Evolutionary conservation across 2,888 invertebrate genomes (phyloP).

Genomic region (Cremastinae sp.): DNA sequence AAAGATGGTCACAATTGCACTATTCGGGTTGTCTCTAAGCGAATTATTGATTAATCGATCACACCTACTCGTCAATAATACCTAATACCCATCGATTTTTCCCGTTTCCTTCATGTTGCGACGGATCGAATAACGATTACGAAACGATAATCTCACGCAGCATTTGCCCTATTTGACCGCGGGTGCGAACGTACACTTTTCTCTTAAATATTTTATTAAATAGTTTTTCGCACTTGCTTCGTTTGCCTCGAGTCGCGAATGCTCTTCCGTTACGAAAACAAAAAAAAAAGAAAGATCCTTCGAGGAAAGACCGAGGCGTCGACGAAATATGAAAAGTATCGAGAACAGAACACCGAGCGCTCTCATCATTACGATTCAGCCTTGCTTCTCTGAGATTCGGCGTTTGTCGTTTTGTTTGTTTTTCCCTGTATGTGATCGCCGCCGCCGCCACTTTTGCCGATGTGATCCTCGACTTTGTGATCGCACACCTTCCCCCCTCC

Average conservation of each 20-base stretch:
- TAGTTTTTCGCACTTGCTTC: neutral
- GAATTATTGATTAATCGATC: constrained; percentile 56
- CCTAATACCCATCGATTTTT: constrained; percentile 22
- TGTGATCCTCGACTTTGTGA: constrained; percentile 63
- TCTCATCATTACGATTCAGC: constrained; percentile 74
- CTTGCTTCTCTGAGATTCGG: constrained; percentile 72
- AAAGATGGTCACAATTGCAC: constrained; percentile 58
- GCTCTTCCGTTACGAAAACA: too few relatives aligned
- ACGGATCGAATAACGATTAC: constrained; percentile 28
- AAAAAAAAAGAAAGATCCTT: neutral
- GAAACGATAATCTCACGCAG: neutral
- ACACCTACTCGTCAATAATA: constrained; percentile 43
- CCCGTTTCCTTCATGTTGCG: neutral
- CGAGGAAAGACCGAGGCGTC: constrained; percentile 4
- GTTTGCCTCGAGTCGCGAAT: neutral
- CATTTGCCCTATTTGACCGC: too few relatives aligned
- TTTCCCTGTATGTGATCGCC: constrained; percentile 71
- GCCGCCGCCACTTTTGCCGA: constrained; percentile 66
- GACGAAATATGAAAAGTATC: neutral
- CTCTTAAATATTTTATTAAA: constrained; percentile 5
- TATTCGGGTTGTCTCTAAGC: constrained; percentile 51
- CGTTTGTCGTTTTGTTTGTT: constrained; percentile 63
- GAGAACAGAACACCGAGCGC: neutral
- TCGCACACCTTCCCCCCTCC: constrained; percentile 56
- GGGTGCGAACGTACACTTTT: constrained; percentile 14